A percentile compares a stretch with the other conserved stretches of the same genome.
Evolutionary conservation across 2,888 invertebrate genomes (phyloP).

Genomic region (Pollenia amentaria): DNA sequence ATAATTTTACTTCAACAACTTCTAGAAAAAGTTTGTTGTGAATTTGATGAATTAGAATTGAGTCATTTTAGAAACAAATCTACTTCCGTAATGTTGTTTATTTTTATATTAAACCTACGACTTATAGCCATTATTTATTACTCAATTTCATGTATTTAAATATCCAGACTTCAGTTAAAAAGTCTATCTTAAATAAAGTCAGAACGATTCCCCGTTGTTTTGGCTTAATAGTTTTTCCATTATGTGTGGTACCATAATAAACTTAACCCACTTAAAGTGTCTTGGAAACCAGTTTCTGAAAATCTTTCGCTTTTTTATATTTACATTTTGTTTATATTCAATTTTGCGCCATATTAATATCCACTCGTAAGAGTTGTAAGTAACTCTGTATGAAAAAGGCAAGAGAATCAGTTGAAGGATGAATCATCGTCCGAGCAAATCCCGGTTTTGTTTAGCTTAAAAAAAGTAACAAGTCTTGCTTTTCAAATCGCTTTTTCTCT

Average conservation of each 20-base stretch:
- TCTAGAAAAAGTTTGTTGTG: no score
- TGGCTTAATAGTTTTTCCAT: slow-evolving; percentile 30
- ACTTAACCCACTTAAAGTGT: slow-evolving; percentile 65
- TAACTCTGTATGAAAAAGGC: slow-evolving; percentile 5
- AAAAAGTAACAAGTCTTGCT: slow-evolving; percentile 51
- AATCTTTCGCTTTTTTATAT: slow-evolving; percentile 39
- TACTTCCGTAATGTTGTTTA: neutral
- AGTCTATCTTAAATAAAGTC: slow-evolving; percentile 13
- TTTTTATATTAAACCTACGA: neutral
- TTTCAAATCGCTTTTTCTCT: slow-evolving; percentile 2
- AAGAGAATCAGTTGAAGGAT: slow-evolving; percentile 35
- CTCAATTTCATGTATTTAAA: slow-evolving; percentile 19
- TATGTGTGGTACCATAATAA: slow-evolving; percentile 54
- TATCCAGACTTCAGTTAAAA: slow-evolving; percentile 7
- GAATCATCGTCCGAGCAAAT: slow-evolving; percentile 62
- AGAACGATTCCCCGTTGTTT: slow-evolving; percentile 25
- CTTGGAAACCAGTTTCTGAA: slow-evolving; percentile 53
- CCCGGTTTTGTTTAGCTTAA: slow-evolving; percentile 40
- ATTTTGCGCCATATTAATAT: slow-evolving; percentile 55
- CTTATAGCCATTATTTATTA: slow-evolving; percentile 33
- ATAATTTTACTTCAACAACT: no score
- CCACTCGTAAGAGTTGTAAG: slow-evolving; percentile 20
- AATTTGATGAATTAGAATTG: neutral
- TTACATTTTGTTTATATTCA: slow-evolving; percentile 31
- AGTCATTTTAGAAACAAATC: neutral